Evolutionary conservation across 2,113 vertebrate genomes (phyloP).

Genomic region (Silurus meridionalis): DNA sequence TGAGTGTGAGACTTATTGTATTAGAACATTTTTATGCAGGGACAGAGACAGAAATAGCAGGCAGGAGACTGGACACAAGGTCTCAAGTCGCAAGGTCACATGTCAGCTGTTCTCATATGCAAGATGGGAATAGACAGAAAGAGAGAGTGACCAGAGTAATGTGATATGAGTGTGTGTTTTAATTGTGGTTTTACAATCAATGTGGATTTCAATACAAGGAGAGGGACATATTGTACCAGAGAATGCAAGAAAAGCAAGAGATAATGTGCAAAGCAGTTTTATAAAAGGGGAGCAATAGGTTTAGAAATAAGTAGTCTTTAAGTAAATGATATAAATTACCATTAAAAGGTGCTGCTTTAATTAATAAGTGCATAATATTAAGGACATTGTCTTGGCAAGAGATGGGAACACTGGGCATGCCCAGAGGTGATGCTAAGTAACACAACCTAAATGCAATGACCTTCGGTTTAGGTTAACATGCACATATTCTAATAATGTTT

Average conservation of each 20-base stretch:
- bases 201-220: neutral
- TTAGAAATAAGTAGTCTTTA: neutral
- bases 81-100: slow-evolving; percentile 2
- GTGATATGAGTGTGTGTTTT: neutral
- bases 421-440: too few species aligned
- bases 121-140: neutral
- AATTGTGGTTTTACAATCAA: neutral
- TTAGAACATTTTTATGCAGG: slow-evolving; percentile 8
- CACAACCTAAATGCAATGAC: neutral
- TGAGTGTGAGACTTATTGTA: neutral
- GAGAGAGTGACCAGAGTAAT: neutral
- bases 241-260: slow-evolving; percentile 6
- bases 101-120: neutral
- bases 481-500: neutral
- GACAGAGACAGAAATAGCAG: slow-evolving; percentile 19
- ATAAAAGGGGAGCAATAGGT: neutral
- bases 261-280: neutral
- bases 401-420: neutral
- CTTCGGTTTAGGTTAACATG: neutral
- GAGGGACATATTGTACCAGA: neutral
- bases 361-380: neutral
- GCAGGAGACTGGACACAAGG: slow-evolving; percentile 3
- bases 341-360: neutral
- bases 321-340: neutral
- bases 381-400: neutral